These are phyloP conservation scores for Irena cyanogastra DNA, from an alignment of 2,113 vertebrate species.

Conservation along the genomic window DNA sequence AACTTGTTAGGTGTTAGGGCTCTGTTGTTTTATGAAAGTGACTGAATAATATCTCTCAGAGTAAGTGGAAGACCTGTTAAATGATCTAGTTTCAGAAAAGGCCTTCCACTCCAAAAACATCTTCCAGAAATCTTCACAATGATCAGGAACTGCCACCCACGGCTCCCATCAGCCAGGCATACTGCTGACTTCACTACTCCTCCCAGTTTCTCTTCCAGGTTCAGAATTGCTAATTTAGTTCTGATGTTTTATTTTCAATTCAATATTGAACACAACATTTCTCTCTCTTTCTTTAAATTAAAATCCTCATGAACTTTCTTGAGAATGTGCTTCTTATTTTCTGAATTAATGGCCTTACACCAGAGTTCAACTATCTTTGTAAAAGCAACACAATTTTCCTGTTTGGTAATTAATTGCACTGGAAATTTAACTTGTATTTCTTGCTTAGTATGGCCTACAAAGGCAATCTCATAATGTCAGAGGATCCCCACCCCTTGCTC, in stretches of 20 bases:
- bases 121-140: background rate
- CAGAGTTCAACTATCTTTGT: background rate
- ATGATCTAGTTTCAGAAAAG: background rate
- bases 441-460: background rate
- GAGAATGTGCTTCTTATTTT: background rate
- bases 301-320: background rate
- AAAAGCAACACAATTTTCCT: background rate
- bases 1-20: background rate
- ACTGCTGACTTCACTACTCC: background rate
- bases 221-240: background rate
- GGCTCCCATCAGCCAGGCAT: background rate
- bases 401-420: background rate
- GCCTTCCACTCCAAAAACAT: background rate
- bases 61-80: background rate
- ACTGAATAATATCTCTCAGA: background rate
- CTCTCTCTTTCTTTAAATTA: background rate
- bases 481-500: background rate
- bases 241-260: background rate
- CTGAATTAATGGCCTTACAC: background rate
- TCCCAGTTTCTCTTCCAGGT: background rate
- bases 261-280: background rate
- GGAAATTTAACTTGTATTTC: background rate
- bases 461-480: background rate
- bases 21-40: background rate
- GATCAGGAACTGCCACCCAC: background rate